A percentile compares a stretch with the other conserved stretches of the same genome.
Conservation (phyloP, 2,888 invertebrate species). For the Cerceris ruficornis region DNA sequence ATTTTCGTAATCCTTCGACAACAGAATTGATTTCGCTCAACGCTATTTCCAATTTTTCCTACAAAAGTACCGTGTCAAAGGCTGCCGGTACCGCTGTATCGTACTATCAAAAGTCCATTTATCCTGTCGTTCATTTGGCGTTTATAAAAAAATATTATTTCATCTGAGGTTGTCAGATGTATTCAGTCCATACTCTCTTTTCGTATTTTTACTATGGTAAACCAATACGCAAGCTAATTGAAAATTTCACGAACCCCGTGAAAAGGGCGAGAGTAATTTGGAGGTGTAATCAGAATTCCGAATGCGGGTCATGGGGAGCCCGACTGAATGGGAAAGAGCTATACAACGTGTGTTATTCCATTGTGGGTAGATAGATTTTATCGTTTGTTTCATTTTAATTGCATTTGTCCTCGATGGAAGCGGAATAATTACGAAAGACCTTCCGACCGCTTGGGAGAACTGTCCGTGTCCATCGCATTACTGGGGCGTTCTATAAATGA, state of each 20-base stretch:
- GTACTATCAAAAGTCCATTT: not conserved
- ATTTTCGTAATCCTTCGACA: too few species aligned
- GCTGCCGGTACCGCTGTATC: not conserved
- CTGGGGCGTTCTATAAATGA: slow-evolving; percentile 72
- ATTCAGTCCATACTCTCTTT: too few species aligned
- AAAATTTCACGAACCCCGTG: slow-evolving; percentile 51
- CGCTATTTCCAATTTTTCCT: not conserved
- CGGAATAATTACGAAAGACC: slow-evolving; percentile 65
- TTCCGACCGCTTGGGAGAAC: slow-evolving; percentile 41
- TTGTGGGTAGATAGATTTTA: slow-evolving; percentile 37
- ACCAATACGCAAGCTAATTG: slow-evolving; percentile 36
- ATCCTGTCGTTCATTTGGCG: not conserved
- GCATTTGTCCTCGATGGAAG: slow-evolving; percentile 54
- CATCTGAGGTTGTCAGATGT: too few species aligned
- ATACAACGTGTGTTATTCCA: slow-evolving; percentile 10
- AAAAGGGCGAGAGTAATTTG: slow-evolving; percentile 39
- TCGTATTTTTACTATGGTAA: too few species aligned
- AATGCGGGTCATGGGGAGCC: slow-evolving; percentile 33
- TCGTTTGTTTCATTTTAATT: slow-evolving; percentile 51
- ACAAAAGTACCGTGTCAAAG: not conserved
- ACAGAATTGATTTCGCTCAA: not conserved
- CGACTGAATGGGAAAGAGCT: slow-evolving; percentile 43
- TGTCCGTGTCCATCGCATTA: slow-evolving; percentile 56
- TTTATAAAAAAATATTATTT: not conserved
- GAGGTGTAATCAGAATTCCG: slow-evolving; percentile 44